Evolutionary conservation across 2,797 vertebrate species (phyloP).

Genomic region (Pseudochaenichthys georgianus): DNA sequence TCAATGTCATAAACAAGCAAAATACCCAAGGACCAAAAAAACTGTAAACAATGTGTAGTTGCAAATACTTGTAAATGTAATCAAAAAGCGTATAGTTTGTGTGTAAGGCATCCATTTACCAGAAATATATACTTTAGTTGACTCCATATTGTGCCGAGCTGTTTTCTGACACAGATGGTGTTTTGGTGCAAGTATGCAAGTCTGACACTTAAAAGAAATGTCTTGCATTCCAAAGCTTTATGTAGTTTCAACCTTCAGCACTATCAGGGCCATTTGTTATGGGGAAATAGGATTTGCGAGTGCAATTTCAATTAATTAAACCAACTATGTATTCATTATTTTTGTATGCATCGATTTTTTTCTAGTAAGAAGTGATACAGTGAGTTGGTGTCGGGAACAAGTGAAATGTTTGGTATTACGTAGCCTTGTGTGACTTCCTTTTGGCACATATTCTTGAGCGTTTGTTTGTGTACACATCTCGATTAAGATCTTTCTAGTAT

Average conservation of each 20-base stretch:
- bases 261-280: neutral
- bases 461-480: neutral
- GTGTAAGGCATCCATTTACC: neutral
- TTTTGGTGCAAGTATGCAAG: constrained; percentile 25
- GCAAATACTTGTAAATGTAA: neutral
- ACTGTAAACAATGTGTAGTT: neutral
- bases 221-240: constrained; percentile 28
- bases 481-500: neutral
- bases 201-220: constrained; percentile 23
- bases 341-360: too few relatives aligned
- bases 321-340: neutral
- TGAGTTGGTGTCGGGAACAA: too few relatives aligned
- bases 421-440: too few relatives aligned
- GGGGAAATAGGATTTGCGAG: neutral
- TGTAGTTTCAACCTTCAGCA: neutral
- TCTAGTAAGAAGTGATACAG: too few relatives aligned
- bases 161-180: constrained; percentile 38
- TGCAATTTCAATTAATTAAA: neutral
- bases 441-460: too few relatives aligned
- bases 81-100: neutral
- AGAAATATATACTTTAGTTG: constrained; percentile 1
- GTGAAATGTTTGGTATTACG: too few relatives aligned
- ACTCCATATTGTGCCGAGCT: constrained; percentile 9
- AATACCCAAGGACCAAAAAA: neutral
- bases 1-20: neutral